Conservation (phyloP, 1,140 invertebrate genomes). For the Camponotus vicinus region DNA sequence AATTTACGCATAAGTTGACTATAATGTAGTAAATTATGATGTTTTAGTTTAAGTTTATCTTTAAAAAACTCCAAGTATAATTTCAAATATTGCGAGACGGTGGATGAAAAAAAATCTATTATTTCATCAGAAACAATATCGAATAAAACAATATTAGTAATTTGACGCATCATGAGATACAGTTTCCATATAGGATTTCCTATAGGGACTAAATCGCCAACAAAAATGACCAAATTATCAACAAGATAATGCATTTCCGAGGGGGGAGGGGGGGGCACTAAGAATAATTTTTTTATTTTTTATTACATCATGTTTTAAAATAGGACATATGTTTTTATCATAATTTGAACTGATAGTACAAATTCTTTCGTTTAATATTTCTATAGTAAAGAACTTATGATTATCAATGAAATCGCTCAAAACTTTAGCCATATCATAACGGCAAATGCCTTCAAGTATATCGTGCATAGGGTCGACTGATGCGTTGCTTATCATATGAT, state of each 20-base stretch:
- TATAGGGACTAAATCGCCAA: background rate
- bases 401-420: background rate
- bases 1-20: too few species aligned
- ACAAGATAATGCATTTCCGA: background rate
- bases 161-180: background rate
- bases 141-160: constrained; percentile 9
- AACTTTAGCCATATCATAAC: background rate
- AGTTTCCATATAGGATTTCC: background rate
- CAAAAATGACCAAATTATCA: background rate
- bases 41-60: too few species aligned
- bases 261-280: background rate
- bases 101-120: background rate
- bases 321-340: background rate
- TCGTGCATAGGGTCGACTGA: background rate
- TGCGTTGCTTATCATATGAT: background rate
- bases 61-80: too few species aligned
- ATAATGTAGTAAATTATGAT: too few species aligned
- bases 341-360: background rate
- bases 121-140: background rate
- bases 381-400: background rate
- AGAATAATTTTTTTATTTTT: background rate
- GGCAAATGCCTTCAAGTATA: background rate
- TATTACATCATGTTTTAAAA: background rate
- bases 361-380: background rate
- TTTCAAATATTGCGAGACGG: background rate